phyloP scores from a whole-genome alignment of 1,140 invertebrate genomes.

The Tachypleus tridentatus region DNA sequence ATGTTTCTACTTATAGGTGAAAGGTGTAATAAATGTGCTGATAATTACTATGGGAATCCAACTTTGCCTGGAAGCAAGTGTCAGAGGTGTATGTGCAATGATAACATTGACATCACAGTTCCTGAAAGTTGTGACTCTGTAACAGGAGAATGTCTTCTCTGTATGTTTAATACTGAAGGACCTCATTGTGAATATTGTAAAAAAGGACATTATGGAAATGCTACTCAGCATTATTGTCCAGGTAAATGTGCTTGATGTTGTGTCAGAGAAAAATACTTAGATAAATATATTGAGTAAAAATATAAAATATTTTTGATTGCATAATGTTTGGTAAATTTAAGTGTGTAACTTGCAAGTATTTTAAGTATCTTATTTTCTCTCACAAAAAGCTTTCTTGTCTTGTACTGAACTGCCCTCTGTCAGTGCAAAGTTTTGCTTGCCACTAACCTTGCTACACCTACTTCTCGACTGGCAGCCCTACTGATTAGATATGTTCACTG shows the following conservation, averaged over 20 bases:
- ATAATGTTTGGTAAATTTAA: too few relatives aligned
- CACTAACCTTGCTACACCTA: too few relatives aligned
- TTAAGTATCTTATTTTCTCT: too few relatives aligned
- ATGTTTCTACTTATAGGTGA: constrained; percentile 39
- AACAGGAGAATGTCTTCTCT: constrained; percentile 70
- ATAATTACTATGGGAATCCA: constrained; percentile 80
- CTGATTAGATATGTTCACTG: too few relatives aligned
- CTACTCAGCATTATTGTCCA: constrained; percentile 52
- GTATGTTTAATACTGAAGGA: constrained; percentile 69
- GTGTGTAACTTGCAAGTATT: too few relatives aligned
- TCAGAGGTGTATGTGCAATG: constrained; percentile 60
- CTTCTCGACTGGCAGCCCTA: too few relatives aligned
- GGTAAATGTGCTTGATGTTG: constrained; percentile 35
- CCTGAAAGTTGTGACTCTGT: constrained; percentile 36
- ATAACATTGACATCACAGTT: constrained; percentile 45
- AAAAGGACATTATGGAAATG: constrained; percentile 63
- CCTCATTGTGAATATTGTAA: constrained; percentile 69
- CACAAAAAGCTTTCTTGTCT: too few relatives aligned
- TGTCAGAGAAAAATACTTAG: too few relatives aligned
- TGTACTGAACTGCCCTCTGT: too few relatives aligned
- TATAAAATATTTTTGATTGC: too few relatives aligned
- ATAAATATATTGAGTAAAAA: too few relatives aligned
- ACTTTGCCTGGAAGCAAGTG: constrained; percentile 54
- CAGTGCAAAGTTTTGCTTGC: too few relatives aligned
- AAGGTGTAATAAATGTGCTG: constrained; percentile 80